Evolutionary conservation across 2,888 invertebrate genomes (phyloP).

Genomic region (Laspeyria flexula): DNA sequence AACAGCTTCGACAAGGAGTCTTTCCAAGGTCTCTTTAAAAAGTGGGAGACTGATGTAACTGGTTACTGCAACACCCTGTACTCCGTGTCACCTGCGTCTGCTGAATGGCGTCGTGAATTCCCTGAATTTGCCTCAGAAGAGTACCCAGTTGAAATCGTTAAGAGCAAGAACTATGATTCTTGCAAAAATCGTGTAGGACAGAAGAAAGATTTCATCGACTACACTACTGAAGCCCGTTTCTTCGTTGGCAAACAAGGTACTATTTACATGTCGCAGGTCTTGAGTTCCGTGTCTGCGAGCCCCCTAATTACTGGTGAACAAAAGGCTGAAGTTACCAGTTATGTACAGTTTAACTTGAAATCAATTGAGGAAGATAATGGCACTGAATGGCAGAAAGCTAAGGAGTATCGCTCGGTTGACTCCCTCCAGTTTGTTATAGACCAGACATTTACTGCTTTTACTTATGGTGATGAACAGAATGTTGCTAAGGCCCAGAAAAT

Average conservation of each 20-base stretch:
- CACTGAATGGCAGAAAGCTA: constrained; percentile 67
- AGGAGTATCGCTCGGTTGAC: constrained; percentile 71
- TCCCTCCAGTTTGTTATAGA: constrained; percentile 82
- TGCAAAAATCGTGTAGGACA: constrained; percentile 51
- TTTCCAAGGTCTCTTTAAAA: constrained; percentile 86
- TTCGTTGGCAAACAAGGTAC: constrained; percentile 85
- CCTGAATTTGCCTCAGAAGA: constrained; percentile 77
- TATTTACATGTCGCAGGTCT: constrained; percentile 88
- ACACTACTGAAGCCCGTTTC: constrained; percentile 85
- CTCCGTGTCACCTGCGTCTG: constrained; percentile 86
- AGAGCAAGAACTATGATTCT: constrained; percentile 87
- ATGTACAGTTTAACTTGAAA: constrained; percentile 83
- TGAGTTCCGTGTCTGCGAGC: constrained; percentile 86
- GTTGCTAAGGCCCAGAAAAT: constrained; percentile 73
- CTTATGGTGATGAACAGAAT: constrained; percentile 60
- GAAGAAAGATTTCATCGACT: constrained; percentile 83
- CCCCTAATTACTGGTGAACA: constrained; percentile 85
- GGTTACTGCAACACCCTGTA: constrained; percentile 90
- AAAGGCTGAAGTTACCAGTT: constrained; percentile 87
- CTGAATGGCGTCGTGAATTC: constrained; percentile 81
- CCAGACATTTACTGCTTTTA: constrained; percentile 43
- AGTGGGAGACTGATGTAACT: constrained; percentile 89
- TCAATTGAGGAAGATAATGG: constrained; percentile 61
- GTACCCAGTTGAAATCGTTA: constrained; percentile 87
- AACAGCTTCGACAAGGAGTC: constrained; percentile 76